phyloP scores from a whole-genome alignment of 2,797 vertebrate genomes.

The Atherinosoma microstoma region DNA sequence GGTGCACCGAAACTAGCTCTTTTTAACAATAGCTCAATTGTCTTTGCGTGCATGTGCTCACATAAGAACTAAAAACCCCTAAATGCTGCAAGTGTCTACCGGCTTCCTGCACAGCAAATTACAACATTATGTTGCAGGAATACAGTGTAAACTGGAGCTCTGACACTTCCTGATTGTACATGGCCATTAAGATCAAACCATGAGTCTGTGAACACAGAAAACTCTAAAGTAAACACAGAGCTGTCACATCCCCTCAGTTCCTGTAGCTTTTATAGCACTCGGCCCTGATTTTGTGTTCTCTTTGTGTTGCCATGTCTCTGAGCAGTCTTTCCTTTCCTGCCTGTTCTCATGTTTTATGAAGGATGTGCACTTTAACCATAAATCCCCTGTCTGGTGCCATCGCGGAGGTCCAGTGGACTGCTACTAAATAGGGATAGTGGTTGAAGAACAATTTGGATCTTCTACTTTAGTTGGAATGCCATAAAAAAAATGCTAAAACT shows the following conservation, averaged over 20 bases:
- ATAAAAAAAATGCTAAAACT: conserved; percentile 4
- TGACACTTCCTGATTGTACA: conserved; percentile 34
- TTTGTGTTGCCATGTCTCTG: conserved; percentile 42
- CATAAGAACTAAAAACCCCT: conserved; percentile 34
- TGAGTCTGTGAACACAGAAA: not conserved
- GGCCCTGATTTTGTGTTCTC: conserved; percentile 19
- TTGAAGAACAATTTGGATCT: conserved; percentile 1
- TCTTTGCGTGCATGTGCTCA: conserved; percentile 24
- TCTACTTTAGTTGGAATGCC: conserved; percentile 11
- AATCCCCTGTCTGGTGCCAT: conserved; percentile 67
- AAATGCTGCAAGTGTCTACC: conserved; percentile 35
- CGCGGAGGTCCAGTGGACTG: conserved; percentile 38
- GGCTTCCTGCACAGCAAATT: conserved; percentile 32
- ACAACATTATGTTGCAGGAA: not conserved
- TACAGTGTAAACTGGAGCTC: conserved; percentile 27
- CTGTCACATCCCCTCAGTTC: conserved; percentile 26
- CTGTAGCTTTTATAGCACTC: conserved; percentile 15
- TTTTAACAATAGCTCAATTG: conserved; percentile 50
- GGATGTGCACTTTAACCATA: conserved; percentile 49
- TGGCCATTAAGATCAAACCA: conserved; percentile 24
- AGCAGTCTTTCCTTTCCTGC: conserved; percentile 44
- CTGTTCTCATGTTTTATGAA: conserved; percentile 48
- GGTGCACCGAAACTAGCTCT: conserved; percentile 17
- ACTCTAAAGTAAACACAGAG: conserved; percentile 6
- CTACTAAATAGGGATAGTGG: conserved; percentile 30